These are phyloP conservation scores for Panurus biarmicus DNA, from an alignment of 2,113 vertebrate genomes.

Conservation along the genomic window DNA sequence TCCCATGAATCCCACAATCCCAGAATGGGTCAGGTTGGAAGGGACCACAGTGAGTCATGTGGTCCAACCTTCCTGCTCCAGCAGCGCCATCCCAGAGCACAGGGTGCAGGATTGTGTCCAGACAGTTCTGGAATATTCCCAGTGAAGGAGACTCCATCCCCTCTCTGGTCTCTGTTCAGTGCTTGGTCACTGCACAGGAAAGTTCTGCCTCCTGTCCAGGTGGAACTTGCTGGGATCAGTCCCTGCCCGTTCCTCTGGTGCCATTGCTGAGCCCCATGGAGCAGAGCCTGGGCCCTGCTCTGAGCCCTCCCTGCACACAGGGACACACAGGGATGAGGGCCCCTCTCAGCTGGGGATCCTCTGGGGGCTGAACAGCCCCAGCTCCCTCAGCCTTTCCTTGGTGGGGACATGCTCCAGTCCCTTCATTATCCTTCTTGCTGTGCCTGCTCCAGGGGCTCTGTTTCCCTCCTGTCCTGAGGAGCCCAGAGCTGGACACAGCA, in stretches of 20 bases:
- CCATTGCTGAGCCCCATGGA: background rate
- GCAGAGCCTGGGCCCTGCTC: background rate
- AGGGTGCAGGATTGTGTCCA: background rate
- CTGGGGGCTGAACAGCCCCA: background rate
- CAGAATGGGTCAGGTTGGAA: background rate
- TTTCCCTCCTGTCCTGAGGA: background rate
- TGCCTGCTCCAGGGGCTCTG: background rate
- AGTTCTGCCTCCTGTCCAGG: background rate
- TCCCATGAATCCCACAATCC: background rate
- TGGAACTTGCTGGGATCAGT: background rate
- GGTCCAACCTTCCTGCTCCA: background rate
- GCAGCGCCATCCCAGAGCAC: background rate
- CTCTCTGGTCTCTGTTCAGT: background rate
- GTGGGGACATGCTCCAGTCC: background rate
- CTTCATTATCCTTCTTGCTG: background rate
- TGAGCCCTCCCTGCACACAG: background rate
- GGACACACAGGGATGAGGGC: background rate
- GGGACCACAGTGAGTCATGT: background rate
- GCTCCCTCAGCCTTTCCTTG: background rate
- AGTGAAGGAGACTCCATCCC: background rate
- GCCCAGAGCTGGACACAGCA: background rate
- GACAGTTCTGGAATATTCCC: background rate
- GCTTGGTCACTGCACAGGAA: rapidly evolving
- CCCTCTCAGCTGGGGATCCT: no score
- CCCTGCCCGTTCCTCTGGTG: background rate